Evolutionary conservation across 2,797 vertebrate species (phyloP).

Genomic region (Crax fasciolata): DNA sequence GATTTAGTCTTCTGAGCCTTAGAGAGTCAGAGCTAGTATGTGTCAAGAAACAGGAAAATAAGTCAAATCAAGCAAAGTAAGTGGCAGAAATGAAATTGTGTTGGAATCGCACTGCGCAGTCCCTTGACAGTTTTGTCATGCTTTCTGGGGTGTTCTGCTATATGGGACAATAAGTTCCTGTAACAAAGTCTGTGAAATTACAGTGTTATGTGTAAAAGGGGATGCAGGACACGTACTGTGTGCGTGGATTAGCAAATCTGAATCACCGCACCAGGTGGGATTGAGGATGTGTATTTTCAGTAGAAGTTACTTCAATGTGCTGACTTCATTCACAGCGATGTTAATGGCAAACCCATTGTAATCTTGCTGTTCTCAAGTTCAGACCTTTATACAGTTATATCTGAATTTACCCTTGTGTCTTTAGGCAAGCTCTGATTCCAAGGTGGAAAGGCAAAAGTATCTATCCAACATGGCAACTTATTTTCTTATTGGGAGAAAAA

Average conservation of each 20-base stretch:
- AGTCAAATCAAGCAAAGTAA: neutral
- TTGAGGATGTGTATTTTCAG: neutral
- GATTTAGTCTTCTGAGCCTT: neutral
- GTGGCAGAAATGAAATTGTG: neutral
- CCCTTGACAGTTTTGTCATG: neutral
- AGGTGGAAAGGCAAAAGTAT: accelerated
- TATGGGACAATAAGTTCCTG: neutral
- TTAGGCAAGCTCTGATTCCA: accelerated
- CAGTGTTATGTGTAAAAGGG: neutral
- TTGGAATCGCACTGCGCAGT: neutral
- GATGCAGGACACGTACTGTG: too few species aligned
- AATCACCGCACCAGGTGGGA: accelerated
- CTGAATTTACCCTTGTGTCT: neutral
- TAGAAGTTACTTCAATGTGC: neutral
- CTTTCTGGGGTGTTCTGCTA: neutral
- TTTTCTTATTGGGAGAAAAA: accelerated
- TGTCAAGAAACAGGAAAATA: neutral
- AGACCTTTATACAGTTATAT: neutral
- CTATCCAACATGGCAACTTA: accelerated
- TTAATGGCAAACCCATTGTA: neutral
- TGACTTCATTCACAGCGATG: neutral
- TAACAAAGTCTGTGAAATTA: neutral
- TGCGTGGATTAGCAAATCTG: neutral
- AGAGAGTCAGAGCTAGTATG: neutral
- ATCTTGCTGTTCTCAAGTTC: neutral